A percentile compares a stretch with the other conserved stretches of the same genome.
Evolutionary conservation across 2,888 invertebrate species (phyloP).

Genomic region (Pollenia griseotomentosa): DNA sequence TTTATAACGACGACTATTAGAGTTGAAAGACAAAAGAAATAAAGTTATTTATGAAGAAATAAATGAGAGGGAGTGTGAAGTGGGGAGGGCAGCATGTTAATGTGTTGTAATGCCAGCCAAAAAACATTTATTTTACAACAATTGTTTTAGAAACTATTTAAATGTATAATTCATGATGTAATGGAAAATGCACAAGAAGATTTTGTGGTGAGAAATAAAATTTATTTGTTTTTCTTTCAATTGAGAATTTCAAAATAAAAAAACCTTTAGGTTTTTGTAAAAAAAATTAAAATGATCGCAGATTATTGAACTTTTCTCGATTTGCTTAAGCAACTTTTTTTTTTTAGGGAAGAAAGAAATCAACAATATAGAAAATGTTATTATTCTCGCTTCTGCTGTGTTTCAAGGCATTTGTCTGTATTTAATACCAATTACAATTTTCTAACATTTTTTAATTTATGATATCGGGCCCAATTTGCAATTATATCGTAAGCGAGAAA

Average conservation of each 20-base stretch:
- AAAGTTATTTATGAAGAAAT: conserved; percentile 26
- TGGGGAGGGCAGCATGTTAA: not conserved
- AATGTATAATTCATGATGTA: conserved; percentile 5
- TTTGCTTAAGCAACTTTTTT: too few species aligned
- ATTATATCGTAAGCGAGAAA: too few species aligned
- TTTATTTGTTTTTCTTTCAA: not conserved
- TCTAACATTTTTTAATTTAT: too few species aligned
- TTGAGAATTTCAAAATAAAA: not conserved
- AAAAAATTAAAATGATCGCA: too few species aligned
- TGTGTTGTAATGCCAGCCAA: not conserved
- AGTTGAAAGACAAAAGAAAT: conserved; percentile 53
- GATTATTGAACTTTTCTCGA: too few species aligned
- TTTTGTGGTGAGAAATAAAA: conserved; percentile 18
- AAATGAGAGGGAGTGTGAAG: not conserved
- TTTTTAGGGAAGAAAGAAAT: too few species aligned
- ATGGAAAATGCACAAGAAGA: not conserved
- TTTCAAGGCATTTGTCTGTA: too few species aligned
- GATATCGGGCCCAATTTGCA: too few species aligned
- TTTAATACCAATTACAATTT: too few species aligned
- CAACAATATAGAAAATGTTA: too few species aligned
- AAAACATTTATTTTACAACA: conserved; percentile 15
- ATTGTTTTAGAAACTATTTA: conserved; percentile 28
- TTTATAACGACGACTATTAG: conserved; percentile 17
- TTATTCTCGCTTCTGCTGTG: too few species aligned
- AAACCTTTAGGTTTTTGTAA: too few species aligned